Base-by-base conservation (phyloP, 2,113 vertebrate species). In the Kryptolebias marmoratus region DNA sequence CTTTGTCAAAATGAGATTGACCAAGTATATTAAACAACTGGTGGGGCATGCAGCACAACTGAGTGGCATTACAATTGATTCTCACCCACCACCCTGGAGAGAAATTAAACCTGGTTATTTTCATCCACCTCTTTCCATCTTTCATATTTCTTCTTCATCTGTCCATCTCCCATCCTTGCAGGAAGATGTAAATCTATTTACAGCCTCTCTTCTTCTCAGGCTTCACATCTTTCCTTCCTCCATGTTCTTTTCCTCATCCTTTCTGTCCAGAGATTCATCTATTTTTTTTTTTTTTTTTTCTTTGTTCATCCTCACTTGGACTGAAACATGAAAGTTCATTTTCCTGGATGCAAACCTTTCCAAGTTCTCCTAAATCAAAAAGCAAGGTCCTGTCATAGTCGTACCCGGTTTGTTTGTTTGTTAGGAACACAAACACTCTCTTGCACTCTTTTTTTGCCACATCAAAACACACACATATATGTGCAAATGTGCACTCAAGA, bases 131-230 rank as follows among this genome's bases (percentile, higher is more conserved):
- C 39, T 72, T 45, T 67, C 62, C 18, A 22, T 81, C 39, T 28
- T 44, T 50, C 28, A 64, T 68, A 39, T 59, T 44, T 49, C 31
- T 55, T 81, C 31, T 0, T 67, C 68, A 54, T 69, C 55, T 68
- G 49, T 76, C 58, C 30, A 27, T 82, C 63, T 82, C 28, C 77
- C 77, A 84, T 82, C 63, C 82, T 78, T 72, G 55, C 54, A 44
- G 42, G 28, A n/a, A 32, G 48, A 74, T 69, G 50, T 79, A 79
- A 77, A 89, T 87, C 70, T 87, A 54, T 88, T 85, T 75, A 64
- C 55, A 50, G 73, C 50, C 36, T 49, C n/a, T 53, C 13, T 63
- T 71, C 47, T 55, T 31, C 60, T 12, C 44, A 57, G 50, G 42
- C 58, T 60, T 56, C 54, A 36, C 53, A 42, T 18, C 61, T 66